Conservation (phyloP, 2,113 vertebrate genomes). For the Etheostoma spectabile region DNA sequence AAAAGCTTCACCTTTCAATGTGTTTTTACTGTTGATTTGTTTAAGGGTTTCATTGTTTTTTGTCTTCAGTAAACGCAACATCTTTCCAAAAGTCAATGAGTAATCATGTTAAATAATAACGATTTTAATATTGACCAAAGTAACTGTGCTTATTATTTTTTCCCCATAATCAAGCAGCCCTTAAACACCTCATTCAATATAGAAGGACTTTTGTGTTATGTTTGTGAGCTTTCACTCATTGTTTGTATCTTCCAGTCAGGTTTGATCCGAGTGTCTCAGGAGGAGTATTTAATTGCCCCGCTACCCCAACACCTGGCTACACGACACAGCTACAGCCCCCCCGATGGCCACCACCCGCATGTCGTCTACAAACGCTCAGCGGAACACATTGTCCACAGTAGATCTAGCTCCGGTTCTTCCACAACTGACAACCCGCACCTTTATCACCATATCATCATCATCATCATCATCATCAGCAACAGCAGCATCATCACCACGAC, state of each 20-base stretch:
- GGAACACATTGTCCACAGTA: slow-evolving; percentile 83
- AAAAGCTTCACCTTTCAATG: no score
- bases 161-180: no score
- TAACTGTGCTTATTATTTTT: no score
- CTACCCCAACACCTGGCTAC: slow-evolving; percentile 90
- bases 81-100: no score
- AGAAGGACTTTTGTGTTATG: neutral
- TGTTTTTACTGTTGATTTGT: no score
- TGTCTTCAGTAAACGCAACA: no score
- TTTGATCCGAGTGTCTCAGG: slow-evolving; percentile 89
- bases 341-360: slow-evolving; percentile 91
- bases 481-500: slow-evolving; percentile 68
- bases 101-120: no score
- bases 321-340: slow-evolving; percentile 90
- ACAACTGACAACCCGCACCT: slow-evolving; percentile 50
- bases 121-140: no score
- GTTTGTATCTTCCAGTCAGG: slow-evolving; percentile 86
- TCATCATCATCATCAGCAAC: slow-evolving; percentile 63
- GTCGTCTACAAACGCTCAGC: slow-evolving; percentile 93
- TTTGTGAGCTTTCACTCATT: slow-evolving; percentile 62
- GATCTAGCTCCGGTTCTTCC: slow-evolving; percentile 42
- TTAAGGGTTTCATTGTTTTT: no score
- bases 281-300: slow-evolving; percentile 94
- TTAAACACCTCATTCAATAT: no score
- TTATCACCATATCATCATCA: slow-evolving; percentile 68